Percentiles rank a stretch among this genome's conserved stretches.
phyloP scores from a whole-genome alignment of 2,113 vertebrate species.

The Arvicanthis niloticus region DNA sequence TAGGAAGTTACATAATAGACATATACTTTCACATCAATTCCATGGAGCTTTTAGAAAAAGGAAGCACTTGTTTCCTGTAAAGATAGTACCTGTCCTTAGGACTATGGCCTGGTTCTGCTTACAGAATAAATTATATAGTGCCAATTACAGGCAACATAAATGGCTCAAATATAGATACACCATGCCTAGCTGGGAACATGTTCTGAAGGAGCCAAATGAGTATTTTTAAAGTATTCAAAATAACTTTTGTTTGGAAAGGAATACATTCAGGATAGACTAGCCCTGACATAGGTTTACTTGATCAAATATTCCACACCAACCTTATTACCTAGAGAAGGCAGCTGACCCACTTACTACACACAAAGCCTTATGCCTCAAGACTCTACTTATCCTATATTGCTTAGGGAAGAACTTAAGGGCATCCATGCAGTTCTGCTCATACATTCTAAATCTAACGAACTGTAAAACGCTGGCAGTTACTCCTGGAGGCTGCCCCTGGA shows the following conservation, averaged over 20 bases:
- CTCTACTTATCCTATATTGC: neutral
- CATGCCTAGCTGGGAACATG: neutral
- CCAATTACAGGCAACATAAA: neutral
- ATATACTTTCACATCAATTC: conserved; percentile 13
- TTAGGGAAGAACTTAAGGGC: neutral
- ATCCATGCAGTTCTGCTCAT: neutral
- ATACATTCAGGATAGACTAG: neutral
- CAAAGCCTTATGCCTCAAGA: neutral
- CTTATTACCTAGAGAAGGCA: neutral
- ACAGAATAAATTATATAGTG: conserved; percentile 16
- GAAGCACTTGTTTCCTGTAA: conserved; percentile 45
- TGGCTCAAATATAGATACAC: neutral
- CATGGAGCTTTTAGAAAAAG: conserved; percentile 43
- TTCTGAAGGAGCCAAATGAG: conserved; percentile 15
- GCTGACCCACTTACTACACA: neutral
- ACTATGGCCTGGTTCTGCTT: conserved; percentile 35
- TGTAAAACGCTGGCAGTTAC: neutral
- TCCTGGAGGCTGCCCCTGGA: neutral
- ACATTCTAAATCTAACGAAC: neutral
- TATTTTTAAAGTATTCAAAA: conserved; percentile 56
- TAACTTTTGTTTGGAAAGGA: neutral
- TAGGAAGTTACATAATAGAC: conserved; percentile 44
- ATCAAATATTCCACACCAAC: conserved; percentile 27
- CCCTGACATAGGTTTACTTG: neutral
- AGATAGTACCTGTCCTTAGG: conserved; percentile 3